Percentiles rank a stretch among this genome's conserved stretches.
phyloP scores from a whole-genome alignment of 2,113 vertebrate genomes.

The Zosterops pallidus region DNA sequence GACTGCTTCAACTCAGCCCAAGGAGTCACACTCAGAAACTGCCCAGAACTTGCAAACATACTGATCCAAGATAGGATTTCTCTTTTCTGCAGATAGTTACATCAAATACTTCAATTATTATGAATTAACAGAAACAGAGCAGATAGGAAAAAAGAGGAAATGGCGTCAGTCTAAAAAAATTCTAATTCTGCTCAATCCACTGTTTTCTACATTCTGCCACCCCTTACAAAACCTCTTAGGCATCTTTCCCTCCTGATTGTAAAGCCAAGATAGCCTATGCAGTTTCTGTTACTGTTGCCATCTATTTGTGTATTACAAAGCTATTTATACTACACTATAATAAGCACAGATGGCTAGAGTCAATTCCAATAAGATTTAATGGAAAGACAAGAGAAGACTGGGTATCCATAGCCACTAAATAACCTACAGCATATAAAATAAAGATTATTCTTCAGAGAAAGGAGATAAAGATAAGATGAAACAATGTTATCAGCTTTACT shows the following conservation, averaged over 20 bases:
- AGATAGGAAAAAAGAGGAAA: background rate
- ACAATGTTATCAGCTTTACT: slow-evolving; percentile 67
- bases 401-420: slow-evolving; percentile 62
- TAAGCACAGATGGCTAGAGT: slow-evolving; percentile 60
- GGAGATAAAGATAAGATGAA: slow-evolving; percentile 62
- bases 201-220: background rate
- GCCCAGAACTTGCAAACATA: background rate
- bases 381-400: slow-evolving; percentile 53
- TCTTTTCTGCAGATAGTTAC: background rate
- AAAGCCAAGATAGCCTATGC: background rate
- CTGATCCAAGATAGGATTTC: background rate
- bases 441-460: slow-evolving; percentile 69
- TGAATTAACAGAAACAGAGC: background rate
- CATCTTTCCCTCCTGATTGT: background rate
- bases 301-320: slow-evolving; percentile 23
- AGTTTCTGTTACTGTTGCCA: background rate
- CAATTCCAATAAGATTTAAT: slow-evolving; percentile 70
- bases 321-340: slow-evolving; percentile 60
- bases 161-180: background rate
- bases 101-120: background rate
- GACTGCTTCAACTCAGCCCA: background rate
- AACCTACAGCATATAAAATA: slow-evolving; percentile 61
- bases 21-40: background rate
- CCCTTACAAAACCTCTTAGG: background rate
- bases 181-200: background rate